Evolutionary conservation across 2,113 vertebrate species (phyloP), one percentile per base, ranked within the genome.

Genomic region (Heterocephalus glaber): DNA sequence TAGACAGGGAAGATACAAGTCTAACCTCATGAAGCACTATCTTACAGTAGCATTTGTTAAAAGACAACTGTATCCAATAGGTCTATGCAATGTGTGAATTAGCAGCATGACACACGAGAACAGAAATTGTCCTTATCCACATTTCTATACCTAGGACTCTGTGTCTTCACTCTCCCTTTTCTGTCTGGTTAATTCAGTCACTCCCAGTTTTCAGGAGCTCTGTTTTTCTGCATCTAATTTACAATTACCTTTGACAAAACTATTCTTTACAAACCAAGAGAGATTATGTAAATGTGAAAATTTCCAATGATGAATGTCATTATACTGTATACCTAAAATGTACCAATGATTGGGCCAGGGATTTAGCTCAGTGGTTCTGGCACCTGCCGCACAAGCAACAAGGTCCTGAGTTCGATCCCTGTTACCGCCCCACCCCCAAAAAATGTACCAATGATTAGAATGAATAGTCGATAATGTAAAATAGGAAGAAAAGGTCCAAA

Each of bases 1-100:
- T 33, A n/a, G 35, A 49, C 54, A 87, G 41, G 52, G 54, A 87
- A n/a, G 38, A 44, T 72, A 65, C 8, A 38, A 44, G 79, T 61
- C 52, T 94, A 54, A 63, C 17, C 60, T 17, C 58, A 3, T 66
- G 33, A 80, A 90, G 44, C 93, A 89, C 3, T 82, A 6, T 86
- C 68, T 72, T 65, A 77, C 33, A 89, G 56, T 38, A 17, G 38
- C 38, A 74, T 60, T 72, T 85, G 79, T 94, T 82, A 96, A 90
- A 16, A 92, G 41, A 76, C 12, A 13, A 33, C 30, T 83, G 33
- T 35, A 70, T 54, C 38, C 28, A 83, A 56, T 28, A 89, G 58
- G 12, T 83, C 38, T 79, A 49, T 9, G 24, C 82, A 77, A 47
- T 24, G 84, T 3, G 10, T 88, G 92, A 85, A 87, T 38, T 35